These are phyloP conservation scores for Sturmia bella DNA, from an alignment of 2,888 invertebrate species.

Conservation along the genomic window DNA sequence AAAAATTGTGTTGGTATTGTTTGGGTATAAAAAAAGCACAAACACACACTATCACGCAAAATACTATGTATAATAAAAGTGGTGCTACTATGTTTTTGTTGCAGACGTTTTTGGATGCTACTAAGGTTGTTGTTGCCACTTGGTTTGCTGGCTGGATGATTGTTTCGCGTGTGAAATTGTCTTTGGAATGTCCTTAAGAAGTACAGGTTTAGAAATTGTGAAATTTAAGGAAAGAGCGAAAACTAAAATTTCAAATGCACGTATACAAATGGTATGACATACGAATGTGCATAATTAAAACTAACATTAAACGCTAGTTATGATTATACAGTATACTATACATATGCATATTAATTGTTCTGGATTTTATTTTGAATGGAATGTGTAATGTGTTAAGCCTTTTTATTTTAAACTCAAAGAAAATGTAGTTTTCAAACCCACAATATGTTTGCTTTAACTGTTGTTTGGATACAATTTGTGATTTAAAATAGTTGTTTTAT, in stretches of 20 bases:
- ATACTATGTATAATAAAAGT: constrained; percentile 28
- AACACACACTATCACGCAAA: background rate
- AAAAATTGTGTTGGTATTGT: constrained; percentile 17
- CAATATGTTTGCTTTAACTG: constrained; percentile 62
- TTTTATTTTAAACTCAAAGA: background rate
- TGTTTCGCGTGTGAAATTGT: constrained; percentile 75
- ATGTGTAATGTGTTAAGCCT: no score
- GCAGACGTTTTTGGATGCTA: constrained; percentile 16
- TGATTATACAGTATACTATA: background rate
- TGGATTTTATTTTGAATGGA: no score
- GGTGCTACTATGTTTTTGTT: constrained; percentile 28
- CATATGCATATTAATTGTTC: no score
- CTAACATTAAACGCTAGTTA: constrained; percentile 22
- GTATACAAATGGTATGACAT: background rate
- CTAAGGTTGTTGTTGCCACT: constrained; percentile 22
- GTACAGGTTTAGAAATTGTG: constrained; percentile 72
- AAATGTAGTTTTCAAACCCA: constrained; percentile 23
- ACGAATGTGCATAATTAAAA: constrained; percentile 4
- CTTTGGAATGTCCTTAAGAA: constrained; percentile 81
- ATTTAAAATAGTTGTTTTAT: constrained; percentile 23
- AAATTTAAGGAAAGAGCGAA: constrained; percentile 70
- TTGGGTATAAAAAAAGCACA: background rate
- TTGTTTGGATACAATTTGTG: constrained; percentile 35
- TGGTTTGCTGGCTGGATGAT: constrained; percentile 50
- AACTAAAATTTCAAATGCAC: constrained; percentile 34